These are phyloP conservation scores for Coracopsis vasa DNA, from an alignment of 2,113 vertebrate species.

Conservation along the genomic window DNA sequence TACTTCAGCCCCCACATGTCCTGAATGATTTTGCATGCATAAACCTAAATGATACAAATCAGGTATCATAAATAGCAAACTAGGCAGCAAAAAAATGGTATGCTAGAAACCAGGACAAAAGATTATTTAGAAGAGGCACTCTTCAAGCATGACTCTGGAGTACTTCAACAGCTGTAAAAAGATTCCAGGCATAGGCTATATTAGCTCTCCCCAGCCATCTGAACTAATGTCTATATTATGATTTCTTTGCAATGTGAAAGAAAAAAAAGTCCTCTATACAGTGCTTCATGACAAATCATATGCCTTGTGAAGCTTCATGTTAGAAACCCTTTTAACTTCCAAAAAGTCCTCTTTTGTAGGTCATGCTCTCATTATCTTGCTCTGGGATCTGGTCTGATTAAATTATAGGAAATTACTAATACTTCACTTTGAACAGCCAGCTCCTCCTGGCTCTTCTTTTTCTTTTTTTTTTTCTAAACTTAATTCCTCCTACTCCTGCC, in stretches of 20 bases:
- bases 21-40: neutral
- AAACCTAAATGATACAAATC: neutral
- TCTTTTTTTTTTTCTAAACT: conserved; percentile 14
- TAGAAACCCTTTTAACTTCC: conserved; percentile 65
- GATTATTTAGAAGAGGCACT: neutral
- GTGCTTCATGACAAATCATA: conserved; percentile 57
- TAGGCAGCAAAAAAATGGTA: neutral
- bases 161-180: neutral
- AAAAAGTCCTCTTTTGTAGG: conserved; percentile 73
- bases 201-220: neutral
- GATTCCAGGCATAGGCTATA: neutral
- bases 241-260: conserved; percentile 1
- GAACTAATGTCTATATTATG: neutral
- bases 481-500: conserved; percentile 50
- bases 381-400: conserved; percentile 76
- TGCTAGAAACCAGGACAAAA: neutral
- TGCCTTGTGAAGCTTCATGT: conserved; percentile 46
- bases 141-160: neutral
- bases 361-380: conserved; percentile 77
- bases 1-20: neutral
- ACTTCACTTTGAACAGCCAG: conserved; percentile 66
- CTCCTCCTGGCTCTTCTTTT: conserved; percentile 46
- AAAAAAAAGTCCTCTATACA: neutral
- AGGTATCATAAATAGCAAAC: neutral
- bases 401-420: conserved; percentile 79